Percentiles rank a stretch among this genome's conserved stretches.
Conservation (phyloP, 2,113 vertebrate genomes). For the Hippoglossus stenolepis region DNA sequence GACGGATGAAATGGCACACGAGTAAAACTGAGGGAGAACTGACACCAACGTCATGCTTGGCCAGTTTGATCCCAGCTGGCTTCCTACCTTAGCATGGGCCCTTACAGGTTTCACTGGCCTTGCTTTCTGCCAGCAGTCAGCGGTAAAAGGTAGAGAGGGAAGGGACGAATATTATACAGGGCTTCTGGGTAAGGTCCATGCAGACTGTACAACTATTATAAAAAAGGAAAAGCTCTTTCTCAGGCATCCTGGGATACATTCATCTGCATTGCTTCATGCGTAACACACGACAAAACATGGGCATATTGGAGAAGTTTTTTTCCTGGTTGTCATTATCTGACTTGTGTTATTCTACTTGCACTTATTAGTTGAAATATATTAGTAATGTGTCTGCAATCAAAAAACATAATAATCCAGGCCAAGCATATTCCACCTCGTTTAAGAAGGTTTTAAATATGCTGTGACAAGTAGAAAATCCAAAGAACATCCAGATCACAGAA, state of each 20-base stretch:
- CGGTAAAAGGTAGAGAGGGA: conserved; percentile 53
- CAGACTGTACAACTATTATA: background rate
- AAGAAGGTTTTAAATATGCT: background rate
- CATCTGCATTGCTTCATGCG: background rate
- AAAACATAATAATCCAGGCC: conserved; percentile 8
- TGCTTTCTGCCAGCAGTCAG: conserved; percentile 69
- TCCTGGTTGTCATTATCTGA: background rate
- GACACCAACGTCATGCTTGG: conserved; percentile 6
- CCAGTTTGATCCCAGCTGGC: conserved; percentile 19
- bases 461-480: background rate
- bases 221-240: background rate
- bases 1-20: background rate
- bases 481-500: background rate
- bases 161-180: conserved; percentile 47
- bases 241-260: background rate
- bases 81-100: conserved; percentile 76
- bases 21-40: background rate
- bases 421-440: background rate
- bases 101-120: conserved; percentile 68
- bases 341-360: background rate
- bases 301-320: too few relatives aligned
- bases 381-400: background rate
- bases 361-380: background rate
- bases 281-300: background rate
- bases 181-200: background rate